phyloP scores from a whole-genome alignment of 2,113 vertebrate species.

The Lampris megalopsis region DNA sequence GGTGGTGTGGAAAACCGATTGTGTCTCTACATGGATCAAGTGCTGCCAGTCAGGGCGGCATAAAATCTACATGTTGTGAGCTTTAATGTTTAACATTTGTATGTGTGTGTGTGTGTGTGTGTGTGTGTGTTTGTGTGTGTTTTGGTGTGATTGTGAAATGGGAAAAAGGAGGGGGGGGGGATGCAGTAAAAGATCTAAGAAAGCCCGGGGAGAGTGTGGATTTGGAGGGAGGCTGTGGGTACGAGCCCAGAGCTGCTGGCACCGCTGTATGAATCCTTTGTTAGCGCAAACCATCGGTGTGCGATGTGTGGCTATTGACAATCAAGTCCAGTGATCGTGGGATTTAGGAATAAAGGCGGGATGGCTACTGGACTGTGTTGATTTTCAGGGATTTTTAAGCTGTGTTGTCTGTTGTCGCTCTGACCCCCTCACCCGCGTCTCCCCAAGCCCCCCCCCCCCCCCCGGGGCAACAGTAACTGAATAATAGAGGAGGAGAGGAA shows the following conservation, averaged over 20 bases:
- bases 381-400: conserved; percentile 55
- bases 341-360: conserved; percentile 25
- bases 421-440: conserved; percentile 35
- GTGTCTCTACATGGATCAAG: conserved; percentile 11
- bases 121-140: conserved; percentile 19
- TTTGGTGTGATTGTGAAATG: no score
- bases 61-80: background rate
- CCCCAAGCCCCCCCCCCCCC: conserved; percentile 48
- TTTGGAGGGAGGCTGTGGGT: conserved; percentile 39
- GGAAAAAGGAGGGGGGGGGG: no score
- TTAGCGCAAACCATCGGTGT: conserved; percentile 3
- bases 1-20: conserved; percentile 48
- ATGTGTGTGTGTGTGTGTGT: conserved; percentile 7
- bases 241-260: conserved; percentile 49
- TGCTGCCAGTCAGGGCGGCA: background rate
- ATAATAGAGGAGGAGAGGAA: conserved; percentile 62
- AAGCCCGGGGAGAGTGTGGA: conserved; percentile 30
- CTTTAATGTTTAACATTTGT: background rate
- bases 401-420: conserved; percentile 29
- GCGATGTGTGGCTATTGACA: conserved; percentile 16
- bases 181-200: conserved; percentile 24
- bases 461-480: conserved; percentile 45
- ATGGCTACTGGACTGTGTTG: conserved; percentile 5
- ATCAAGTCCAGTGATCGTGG: conserved; percentile 19
- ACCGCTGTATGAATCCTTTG: conserved; percentile 23